Conservation (phyloP, 2,888 invertebrate species). For the Xestobium rufovillosum region DNA sequence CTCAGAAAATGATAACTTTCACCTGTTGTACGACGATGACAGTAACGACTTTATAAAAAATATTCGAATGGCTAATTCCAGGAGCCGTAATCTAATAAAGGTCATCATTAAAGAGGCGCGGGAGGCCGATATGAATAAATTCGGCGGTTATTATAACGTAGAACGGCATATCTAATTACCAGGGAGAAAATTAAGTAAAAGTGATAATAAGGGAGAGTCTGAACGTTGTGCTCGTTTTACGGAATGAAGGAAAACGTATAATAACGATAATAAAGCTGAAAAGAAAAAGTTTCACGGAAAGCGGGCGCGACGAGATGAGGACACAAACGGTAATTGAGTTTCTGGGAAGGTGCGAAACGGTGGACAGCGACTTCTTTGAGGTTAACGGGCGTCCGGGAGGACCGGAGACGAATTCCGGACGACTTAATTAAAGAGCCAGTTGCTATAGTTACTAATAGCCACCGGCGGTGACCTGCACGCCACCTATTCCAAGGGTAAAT, state of each 20-base stretch:
- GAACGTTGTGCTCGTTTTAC: slow-evolving; percentile 20
- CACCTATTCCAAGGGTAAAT: too few relatives aligned
- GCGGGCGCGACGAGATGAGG: slow-evolving; percentile 14
- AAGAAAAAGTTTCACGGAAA: slow-evolving; percentile 3
- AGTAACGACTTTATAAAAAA: too few relatives aligned
- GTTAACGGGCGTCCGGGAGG: slow-evolving; percentile 22
- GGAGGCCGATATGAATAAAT: too few relatives aligned
- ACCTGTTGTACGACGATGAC: too few relatives aligned
- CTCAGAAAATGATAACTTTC: too few relatives aligned
- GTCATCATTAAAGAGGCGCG: too few relatives aligned
- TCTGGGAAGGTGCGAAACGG: slow-evolving; percentile 25
- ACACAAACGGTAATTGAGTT: slow-evolving; percentile 18
- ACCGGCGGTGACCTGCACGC: slow-evolving; percentile 25
- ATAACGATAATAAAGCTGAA: slow-evolving; percentile 24
- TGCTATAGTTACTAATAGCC: slow-evolving; percentile 33
- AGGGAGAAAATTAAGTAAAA: slow-evolving; percentile 27
- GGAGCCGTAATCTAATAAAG: too few relatives aligned
- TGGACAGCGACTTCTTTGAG: slow-evolving; percentile 30
- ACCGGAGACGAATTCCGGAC: slow-evolving; percentile 23
- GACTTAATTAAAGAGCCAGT: slow-evolving; percentile 34
- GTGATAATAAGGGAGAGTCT: slow-evolving; percentile 26
- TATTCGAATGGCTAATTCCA: too few relatives aligned
- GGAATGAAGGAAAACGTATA: slow-evolving; percentile 21
- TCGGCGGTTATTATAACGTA: too few relatives aligned
- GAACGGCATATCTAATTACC: too few relatives aligned